Conservation (phyloP, 92 coral and sea anemone genomes). For the Desmophyllum pertusum region DNA sequence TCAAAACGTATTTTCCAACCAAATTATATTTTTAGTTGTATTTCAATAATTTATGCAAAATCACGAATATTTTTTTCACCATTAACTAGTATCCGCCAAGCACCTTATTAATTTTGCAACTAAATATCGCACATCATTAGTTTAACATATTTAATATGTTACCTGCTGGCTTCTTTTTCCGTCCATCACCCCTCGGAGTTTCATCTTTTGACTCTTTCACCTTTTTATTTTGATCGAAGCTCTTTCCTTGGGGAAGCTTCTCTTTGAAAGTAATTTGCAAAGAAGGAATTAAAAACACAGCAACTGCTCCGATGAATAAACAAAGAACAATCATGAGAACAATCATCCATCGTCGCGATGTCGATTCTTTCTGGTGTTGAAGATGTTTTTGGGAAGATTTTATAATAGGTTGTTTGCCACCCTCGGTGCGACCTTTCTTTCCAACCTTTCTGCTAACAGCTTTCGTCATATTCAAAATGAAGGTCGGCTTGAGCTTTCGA, state of each 20-base stretch:
- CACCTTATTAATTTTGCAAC: no score
- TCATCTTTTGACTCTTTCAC: neutral
- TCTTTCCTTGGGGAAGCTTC: neutral
- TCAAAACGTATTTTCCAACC: no score
- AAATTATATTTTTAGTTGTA: no score
- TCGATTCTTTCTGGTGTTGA: slow-evolving; percentile 11
- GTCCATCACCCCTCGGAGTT: neutral
- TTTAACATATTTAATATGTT: neutral
- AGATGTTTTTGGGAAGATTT: neutral
- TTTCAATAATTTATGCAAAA: no score
- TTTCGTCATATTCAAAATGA: slow-evolving; percentile 45
- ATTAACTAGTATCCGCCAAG: no score
- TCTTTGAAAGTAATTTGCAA: neutral
- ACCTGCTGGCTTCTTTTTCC: slow-evolving; percentile 13
- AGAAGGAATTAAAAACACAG: slow-evolving; percentile 3
- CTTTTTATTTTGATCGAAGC: neutral
- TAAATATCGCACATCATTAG: no score
- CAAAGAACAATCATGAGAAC: neutral
- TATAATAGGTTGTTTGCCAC: slow-evolving; percentile 19
- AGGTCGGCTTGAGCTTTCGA: neutral
- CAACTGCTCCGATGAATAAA: slow-evolving; percentile 24
- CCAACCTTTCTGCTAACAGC: slow-evolving; percentile 28
- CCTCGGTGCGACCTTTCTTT: slow-evolving; percentile 31
- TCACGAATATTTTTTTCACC: no score
- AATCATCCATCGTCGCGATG: slow-evolving; percentile 17